These are phyloP conservation scores for Pomatorhinus ruficollis DNA, from an alignment of 2,113 vertebrate genomes.

Conservation along the genomic window DNA sequence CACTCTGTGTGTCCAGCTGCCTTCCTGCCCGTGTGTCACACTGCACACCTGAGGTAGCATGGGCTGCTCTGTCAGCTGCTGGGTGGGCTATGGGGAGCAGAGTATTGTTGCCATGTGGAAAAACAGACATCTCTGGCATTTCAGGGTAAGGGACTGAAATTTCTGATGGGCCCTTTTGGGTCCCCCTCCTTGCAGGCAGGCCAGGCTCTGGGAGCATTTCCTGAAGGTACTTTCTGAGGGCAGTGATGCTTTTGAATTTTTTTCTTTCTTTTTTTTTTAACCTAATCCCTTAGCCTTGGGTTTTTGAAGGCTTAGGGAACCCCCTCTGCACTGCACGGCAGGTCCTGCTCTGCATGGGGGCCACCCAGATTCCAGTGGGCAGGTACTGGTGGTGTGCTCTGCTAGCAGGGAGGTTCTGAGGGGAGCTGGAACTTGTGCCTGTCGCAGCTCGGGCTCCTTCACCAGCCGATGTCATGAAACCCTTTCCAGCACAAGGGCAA, in stretches of 20 bases:
- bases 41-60: not conserved
- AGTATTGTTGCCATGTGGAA: not conserved
- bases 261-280: no score
- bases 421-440: not conserved
- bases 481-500: not conserved
- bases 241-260: not conserved
- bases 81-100: not conserved
- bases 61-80: not conserved
- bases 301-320: not conserved
- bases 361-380: fast-evolving
- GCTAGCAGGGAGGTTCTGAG: not conserved
- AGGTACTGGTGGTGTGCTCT: not conserved
- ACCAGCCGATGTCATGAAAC: not conserved
- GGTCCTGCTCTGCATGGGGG: not conserved
- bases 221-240: not conserved
- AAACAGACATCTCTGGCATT: not conserved
- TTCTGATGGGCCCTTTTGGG: not conserved
- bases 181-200: not conserved
- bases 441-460: not conserved
- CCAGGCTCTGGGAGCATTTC: not conserved
- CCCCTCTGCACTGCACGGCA: fast-evolving
- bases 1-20: not conserved
- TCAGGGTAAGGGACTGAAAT: not conserved
- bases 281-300: not conserved
- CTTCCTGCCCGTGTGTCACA: not conserved